Evolutionary conservation across 2,888 invertebrate genomes (phyloP).

Genomic region (Lamproptera curius): DNA sequence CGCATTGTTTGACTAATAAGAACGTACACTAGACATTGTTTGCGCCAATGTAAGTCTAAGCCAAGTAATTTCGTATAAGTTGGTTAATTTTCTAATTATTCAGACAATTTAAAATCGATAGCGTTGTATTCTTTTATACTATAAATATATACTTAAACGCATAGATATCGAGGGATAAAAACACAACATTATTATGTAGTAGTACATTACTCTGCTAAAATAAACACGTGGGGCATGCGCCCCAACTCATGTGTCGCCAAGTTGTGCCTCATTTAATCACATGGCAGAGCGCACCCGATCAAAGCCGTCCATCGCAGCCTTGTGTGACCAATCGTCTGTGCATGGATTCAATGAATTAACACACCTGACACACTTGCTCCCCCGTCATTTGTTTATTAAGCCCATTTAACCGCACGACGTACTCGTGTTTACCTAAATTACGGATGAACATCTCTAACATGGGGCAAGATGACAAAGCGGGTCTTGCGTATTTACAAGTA

Average conservation of each 20-base stretch:
- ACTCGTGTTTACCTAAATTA: background rate
- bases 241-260: conserved; percentile 23
- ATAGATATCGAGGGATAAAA: too few relatives aligned
- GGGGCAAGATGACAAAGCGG: background rate
- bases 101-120: too few relatives aligned
- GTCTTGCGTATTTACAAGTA: too few relatives aligned
- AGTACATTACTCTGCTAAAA: too few relatives aligned
- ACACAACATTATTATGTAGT: too few relatives aligned
- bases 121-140: too few relatives aligned
- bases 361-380: conserved; percentile 58
- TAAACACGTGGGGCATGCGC: conserved; percentile 11
- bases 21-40: too few relatives aligned
- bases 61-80: too few relatives aligned
- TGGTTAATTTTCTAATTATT: too few relatives aligned
- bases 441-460: background rate
- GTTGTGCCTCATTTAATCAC: conserved; percentile 61
- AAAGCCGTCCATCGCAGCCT: conserved; percentile 54
- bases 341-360: conserved; percentile 64
- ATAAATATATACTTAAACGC: too few relatives aligned
- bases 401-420: conserved; percentile 15
- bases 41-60: too few relatives aligned
- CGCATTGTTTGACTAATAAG: too few relatives aligned
- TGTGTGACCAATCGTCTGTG: conserved; percentile 58
- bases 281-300: conserved; percentile 69
- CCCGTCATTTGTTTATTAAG: conserved; percentile 23